phyloP scores from a whole-genome alignment of 2,888 invertebrate genomes.

The Tipula lateralis region DNA sequence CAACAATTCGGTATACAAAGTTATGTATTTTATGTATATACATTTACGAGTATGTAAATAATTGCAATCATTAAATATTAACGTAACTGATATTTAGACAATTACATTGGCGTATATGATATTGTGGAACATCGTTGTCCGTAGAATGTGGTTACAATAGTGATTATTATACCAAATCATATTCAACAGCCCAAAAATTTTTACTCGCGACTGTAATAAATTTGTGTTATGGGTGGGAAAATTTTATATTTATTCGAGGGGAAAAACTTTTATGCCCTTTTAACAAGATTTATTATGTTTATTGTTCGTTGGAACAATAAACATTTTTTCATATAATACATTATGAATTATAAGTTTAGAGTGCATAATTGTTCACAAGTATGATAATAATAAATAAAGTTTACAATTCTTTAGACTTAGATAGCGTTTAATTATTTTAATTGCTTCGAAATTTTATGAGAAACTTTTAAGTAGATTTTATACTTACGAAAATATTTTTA shows the following conservation, averaged over 20 bases:
- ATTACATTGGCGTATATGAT: no score
- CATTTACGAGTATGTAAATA: no score
- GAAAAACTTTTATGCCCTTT: neutral
- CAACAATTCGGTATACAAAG: no score
- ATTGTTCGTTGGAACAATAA: neutral
- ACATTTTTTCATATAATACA: neutral
- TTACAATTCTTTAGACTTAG: no score
- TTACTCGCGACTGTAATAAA: neutral
- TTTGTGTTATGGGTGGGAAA: neutral
- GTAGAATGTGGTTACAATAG: neutral
- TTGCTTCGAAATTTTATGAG: no score
- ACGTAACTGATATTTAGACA: neutral
- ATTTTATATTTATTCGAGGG: neutral
- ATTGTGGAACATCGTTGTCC: neutral
- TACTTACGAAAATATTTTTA: no score
- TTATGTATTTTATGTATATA: no score
- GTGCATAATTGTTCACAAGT: neutral
- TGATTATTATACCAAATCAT: neutral
- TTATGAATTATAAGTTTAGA: neutral
- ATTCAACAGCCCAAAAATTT: neutral
- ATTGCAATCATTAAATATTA: neutral
- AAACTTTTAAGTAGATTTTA: no score
- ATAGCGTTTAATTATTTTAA: no score
- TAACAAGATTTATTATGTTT: neutral
- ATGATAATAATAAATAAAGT: neutral